Percentiles rank a stretch among this genome's conserved stretches.
These are phyloP conservation scores for Melopsittacus undulatus DNA, from an alignment of 2,797 vertebrate species.

Conservation along the genomic window DNA sequence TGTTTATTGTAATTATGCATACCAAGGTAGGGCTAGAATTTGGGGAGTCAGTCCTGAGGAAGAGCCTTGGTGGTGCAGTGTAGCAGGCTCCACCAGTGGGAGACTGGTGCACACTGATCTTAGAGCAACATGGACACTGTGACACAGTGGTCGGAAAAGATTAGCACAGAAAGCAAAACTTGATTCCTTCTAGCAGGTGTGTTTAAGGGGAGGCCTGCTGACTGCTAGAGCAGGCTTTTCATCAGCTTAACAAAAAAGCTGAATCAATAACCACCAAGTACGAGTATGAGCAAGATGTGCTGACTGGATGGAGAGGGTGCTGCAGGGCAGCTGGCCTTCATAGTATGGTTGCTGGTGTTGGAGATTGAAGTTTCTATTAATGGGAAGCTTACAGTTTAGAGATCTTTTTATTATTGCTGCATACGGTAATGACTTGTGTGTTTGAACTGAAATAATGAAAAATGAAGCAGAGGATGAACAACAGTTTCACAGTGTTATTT, in stretches of 20 bases:
- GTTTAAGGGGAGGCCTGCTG: background rate
- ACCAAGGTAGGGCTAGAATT: background rate
- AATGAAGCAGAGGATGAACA: background rate
- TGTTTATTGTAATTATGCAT: background rate
- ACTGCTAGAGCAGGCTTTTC: background rate
- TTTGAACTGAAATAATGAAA: background rate
- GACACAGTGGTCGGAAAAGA: rapidly evolving
- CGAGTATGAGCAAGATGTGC: background rate
- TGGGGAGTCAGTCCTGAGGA: background rate
- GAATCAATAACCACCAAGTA: background rate
- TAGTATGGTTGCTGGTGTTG: background rate
- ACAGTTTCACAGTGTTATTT: background rate
- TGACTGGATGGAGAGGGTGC: background rate
- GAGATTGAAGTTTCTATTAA: background rate
- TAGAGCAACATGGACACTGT: background rate
- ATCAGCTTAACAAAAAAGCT: background rate
- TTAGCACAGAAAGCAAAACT: background rate
- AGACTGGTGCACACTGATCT: background rate
- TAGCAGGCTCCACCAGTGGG: rapidly evolving
- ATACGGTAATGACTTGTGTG: background rate
- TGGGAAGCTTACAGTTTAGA: background rate
- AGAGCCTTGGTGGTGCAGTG: background rate
- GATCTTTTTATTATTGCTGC: background rate
- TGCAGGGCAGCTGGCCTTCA: background rate
- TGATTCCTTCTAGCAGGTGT: background rate